Base-by-base conservation (phyloP, 2,797 vertebrate genomes). In the Antennarius maculatus region DNA sequence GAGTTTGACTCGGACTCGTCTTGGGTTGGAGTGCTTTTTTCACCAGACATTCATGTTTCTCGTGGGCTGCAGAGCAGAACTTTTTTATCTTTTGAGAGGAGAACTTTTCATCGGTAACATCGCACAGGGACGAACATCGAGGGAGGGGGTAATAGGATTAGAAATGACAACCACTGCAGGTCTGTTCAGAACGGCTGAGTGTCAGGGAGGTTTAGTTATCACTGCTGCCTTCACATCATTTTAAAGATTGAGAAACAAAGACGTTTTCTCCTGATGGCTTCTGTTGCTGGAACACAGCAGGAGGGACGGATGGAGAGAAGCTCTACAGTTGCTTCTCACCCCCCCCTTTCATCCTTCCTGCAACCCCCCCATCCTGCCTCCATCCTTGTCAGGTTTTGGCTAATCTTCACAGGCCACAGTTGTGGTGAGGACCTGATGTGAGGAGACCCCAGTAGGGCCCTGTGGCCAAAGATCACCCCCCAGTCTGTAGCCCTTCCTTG, bases 351-450 rank as follows among this genome's bases (percentile, higher is more conserved):
- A 81, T 88, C 81, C 66, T 76, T 71, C 63, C 54, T 64, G 48
- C 51, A 67, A 72, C 80, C 66, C 43, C 46, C 15, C 41, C 41
- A 11, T 42, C 59, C 80, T 60, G 17, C 67, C 67, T 69, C 60
- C 23, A 23, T 23, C 23, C 62, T 61, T 59, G 66, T 76, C 82
- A 74, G 81, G 73, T 77, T 89, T 79, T 84, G 85, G 88, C 75
- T 79, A 76, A 85, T 87, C 87, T 89, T 87, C 82, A 88, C 67
- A 89, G 86, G 72, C 68, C n/a, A 7, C 7, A 28, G 42, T 61
- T 51, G 61, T 71, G 69, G 52, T 16, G 15, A 63, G 46, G 66
- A 70, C 31, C 42, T 16, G 12, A 41, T 54, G 54, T 61, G 68
- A 62, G 66, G 79, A 71, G 72, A 84, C 77, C 82, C 72, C 81